These are phyloP conservation scores for Sebastes hubbsi DNA, from an alignment of 2,797 vertebrate genomes.

Conservation along the genomic window DNA sequence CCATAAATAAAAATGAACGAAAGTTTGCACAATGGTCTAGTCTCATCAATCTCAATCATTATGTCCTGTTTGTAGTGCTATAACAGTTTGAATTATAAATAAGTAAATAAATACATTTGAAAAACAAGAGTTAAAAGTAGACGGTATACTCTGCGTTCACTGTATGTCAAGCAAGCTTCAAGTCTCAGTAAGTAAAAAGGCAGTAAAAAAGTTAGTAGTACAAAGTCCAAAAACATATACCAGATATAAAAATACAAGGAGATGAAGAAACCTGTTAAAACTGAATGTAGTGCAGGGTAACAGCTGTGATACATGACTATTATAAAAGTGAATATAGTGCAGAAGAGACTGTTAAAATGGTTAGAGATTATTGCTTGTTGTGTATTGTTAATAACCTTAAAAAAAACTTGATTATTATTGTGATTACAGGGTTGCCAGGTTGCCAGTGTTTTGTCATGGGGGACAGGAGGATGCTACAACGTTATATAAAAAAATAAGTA, in stretches of 20 bases:
- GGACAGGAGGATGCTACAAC: no score
- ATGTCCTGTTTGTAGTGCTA: background rate
- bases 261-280: no score
- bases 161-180: background rate
- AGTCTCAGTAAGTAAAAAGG: background rate
- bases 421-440: background rate
- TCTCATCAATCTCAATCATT: background rate
- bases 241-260: no score
- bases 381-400: background rate
- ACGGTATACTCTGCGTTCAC: accelerated
- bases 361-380: background rate
- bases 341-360: background rate
- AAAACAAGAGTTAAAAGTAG: background rate
- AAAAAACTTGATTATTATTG: background rate
- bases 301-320: no score
- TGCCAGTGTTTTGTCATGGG: no score
- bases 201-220: no score
- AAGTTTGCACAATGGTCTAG: background rate
- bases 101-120: background rate
- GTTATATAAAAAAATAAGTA: background rate
- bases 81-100: background rate
- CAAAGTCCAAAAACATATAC: no score
- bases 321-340: no score
- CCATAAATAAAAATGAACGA: background rate
- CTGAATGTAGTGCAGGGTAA: no score